A percentile compares a stretch with the other conserved stretches of the same genome.
Conservation (phyloP, 2,113 vertebrate species). For the Antechinus flavipes region DNA sequence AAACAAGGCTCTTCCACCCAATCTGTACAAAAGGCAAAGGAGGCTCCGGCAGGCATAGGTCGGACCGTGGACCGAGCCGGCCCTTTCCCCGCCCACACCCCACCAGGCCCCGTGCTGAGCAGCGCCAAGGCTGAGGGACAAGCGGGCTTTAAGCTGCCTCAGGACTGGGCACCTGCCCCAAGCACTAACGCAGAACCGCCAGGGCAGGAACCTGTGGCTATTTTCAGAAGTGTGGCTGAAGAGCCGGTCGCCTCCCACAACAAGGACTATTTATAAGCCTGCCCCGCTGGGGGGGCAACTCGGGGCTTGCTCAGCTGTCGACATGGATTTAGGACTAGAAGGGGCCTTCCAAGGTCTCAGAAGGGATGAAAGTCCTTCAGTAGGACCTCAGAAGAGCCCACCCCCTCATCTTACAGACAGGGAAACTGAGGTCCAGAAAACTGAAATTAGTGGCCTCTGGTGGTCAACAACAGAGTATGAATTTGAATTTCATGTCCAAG, state of each 20-base stretch:
- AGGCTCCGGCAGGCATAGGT: constrained; percentile 36
- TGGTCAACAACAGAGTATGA: not conserved
- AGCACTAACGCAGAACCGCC: not conserved
- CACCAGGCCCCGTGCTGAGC: not conserved
- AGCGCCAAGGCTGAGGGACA: constrained; percentile 13
- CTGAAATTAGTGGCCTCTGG: not conserved
- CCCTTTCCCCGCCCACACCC: constrained; percentile 48
- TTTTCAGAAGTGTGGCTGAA: not conserved
- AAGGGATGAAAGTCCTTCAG: not conserved
- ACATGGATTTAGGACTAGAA: not conserved
- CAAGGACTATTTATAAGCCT: not conserved
- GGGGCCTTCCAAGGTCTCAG: not conserved
- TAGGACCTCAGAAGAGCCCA: not conserved
- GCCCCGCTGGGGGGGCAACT: not conserved
- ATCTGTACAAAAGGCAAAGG: constrained; percentile 35
- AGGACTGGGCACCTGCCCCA: not conserved
- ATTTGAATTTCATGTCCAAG: not conserved
- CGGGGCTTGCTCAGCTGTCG: not conserved
- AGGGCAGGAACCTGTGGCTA: not conserved
- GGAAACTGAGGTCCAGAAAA: not conserved
- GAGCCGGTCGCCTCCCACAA: not conserved
- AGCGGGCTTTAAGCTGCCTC: not conserved
- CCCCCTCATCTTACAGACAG: not conserved
- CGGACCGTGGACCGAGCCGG: constrained; percentile 42
- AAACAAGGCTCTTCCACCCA: constrained; percentile 7